phyloP scores from a whole-genome alignment of 2,888 invertebrate species.

The Drosophila differens region DNA sequence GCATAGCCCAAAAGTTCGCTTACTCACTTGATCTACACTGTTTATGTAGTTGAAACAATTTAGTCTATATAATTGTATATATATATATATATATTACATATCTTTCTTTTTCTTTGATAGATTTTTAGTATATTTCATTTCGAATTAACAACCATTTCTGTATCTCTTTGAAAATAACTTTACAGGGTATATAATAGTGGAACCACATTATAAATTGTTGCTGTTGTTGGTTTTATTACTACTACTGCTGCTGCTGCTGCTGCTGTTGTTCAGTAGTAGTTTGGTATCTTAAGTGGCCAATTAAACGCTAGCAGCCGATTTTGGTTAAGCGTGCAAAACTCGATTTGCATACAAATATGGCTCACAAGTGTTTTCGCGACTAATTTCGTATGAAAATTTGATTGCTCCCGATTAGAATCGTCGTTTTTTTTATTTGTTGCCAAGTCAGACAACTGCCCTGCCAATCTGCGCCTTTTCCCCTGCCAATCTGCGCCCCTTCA shows the following conservation, averaged over 20 bases:
- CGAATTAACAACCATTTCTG: not conserved
- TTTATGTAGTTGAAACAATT: not conserved
- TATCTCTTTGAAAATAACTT: not conserved
- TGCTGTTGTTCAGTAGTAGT: constrained; percentile 36
- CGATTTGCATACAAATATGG: constrained; percentile 77
- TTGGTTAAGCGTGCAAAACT: constrained; percentile 47
- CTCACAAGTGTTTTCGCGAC: constrained; percentile 74
- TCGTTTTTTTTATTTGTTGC: constrained; percentile 50
- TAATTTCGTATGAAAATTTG: constrained; percentile 81
- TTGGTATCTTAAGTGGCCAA: constrained; percentile 67
- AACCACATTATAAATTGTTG: not conserved
- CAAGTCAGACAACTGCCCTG: constrained; percentile 9
- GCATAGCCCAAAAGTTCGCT: too few relatives aligned
- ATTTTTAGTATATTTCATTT: not conserved
- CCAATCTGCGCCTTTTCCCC: not conserved
- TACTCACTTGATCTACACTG: not conserved
- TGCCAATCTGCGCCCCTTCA: not conserved
- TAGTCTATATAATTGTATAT: not conserved
- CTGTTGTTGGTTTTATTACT: not conserved
- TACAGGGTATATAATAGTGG: constrained; percentile 16
- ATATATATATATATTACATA: not conserved
- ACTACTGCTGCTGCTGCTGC: constrained; percentile 1
- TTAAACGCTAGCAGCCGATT: constrained; percentile 67
- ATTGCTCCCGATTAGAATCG: constrained; percentile 79
- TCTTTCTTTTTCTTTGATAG: not conserved